These are phyloP conservation scores for Trissoscelio sp. DNA, from an alignment of 2,888 invertebrate species.

Conservation along the genomic window DNA sequence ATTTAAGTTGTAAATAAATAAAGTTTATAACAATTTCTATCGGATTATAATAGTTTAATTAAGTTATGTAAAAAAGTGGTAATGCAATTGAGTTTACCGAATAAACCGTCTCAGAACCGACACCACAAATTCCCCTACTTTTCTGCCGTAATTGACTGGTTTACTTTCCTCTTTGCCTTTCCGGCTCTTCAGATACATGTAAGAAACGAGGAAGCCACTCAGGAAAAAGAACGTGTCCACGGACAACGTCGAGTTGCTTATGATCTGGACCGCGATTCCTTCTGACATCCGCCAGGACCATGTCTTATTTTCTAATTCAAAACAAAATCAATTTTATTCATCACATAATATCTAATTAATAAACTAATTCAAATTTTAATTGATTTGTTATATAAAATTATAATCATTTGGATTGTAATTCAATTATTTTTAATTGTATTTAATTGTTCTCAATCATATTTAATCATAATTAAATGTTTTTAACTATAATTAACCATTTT, in stretches of 20 bases:
- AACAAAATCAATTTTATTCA: not conserved
- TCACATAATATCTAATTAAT: not conserved
- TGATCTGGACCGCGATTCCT: conserved; percentile 80
- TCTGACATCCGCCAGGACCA: conserved; percentile 80
- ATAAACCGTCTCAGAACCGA: conserved; percentile 81
- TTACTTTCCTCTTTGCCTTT: conserved; percentile 67
- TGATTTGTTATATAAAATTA: no score
- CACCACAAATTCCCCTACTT: conserved; percentile 70
- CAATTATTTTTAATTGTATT: no score
- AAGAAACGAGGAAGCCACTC: conserved; percentile 79
- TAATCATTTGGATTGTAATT: no score
- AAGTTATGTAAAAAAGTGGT: conserved; percentile 20
- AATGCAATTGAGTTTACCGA: conserved; percentile 77
- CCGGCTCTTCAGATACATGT: conserved; percentile 73
- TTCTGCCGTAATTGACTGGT: conserved; percentile 62
- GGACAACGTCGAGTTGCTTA: conserved; percentile 83
- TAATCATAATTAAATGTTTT: no score
- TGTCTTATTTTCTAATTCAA: conserved; percentile 79
- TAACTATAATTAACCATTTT: no score
- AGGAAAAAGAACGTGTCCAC: conserved; percentile 84
- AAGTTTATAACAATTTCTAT: no score
- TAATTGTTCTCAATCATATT: no score
- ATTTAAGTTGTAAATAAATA: no score
- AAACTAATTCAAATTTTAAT: not conserved
- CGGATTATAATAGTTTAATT: conserved; percentile 4